Base-by-base conservation (phyloP, 2,888 invertebrate genomes). In the Dorcus hopei region DNA sequence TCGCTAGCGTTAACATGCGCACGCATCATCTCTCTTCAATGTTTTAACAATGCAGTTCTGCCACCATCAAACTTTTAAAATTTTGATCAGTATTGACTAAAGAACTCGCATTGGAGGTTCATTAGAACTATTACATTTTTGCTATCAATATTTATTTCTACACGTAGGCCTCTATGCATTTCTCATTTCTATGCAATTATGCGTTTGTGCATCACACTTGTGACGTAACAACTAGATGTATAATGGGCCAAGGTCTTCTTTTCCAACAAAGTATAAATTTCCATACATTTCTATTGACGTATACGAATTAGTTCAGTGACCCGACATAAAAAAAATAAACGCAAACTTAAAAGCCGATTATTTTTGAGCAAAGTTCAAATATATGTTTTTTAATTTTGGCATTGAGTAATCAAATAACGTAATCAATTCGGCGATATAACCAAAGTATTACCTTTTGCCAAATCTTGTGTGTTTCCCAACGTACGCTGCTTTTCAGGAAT, bases 71-170 rank as follows among this genome's bases (percentile, higher is more conserved):
- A 49, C 45, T 57, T 57, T 62, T 64, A 58, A 60, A 61, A 49
- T 49, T 26, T 50, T 52, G 52, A 57, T 54, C 50, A 66, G 62
- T 66, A 66, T 65, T 56, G 66, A 66, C 62, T 64, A 48, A 38
- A 40, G 47, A 42, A 52, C 38, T 51, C 50, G 57, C 49, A 50
- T 54, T 54, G 50, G 33, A 23, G 48, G 45, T 59, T 38, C 49
- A 59, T 52, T 33, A 14, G 45, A 49, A 7, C 49, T 39, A 40
- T 19, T 43, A 39, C 43, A 40, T 53, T 42, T 52, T 16, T 41
- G 39, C 40, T 69, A 74, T 73, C 75, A 71, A 75, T 67, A 74
- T 61, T 74, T 66, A 64, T 62, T 74, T 75, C 74, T 67, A 58
- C 74, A 73, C 74, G 74, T 75, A 75, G 72, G 70, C 73, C 54